Conservation (phyloP, 2,113 vertebrate species). For the Lepus timidus region DNA sequence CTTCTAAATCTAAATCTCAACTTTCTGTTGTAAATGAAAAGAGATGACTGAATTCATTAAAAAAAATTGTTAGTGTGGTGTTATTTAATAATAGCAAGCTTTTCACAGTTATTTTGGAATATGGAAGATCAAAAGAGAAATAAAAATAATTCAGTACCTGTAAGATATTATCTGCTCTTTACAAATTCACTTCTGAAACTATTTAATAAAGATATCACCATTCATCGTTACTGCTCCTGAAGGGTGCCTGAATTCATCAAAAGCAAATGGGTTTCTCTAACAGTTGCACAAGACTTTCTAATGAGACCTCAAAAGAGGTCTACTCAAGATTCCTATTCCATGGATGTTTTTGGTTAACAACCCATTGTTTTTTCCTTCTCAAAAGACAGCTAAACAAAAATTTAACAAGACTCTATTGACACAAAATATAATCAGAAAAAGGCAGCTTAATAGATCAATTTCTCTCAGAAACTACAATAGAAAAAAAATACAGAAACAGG, state of each 20-base stretch:
- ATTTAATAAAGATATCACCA: background rate
- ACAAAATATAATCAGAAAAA: conserved; percentile 41
- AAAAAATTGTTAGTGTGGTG: background rate
- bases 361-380: background rate
- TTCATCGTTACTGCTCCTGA: background rate
- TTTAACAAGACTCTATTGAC: background rate
- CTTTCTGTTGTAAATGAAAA: background rate
- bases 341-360: background rate
- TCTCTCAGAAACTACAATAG: background rate
- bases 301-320: background rate
- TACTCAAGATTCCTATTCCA: conserved; percentile 9
- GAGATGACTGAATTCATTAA: conserved; percentile 7
- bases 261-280: background rate
- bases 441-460: background rate
- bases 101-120: conserved; percentile 47
- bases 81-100: conserved; percentile 36
- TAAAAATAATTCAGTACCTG: background rate
- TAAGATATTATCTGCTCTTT: background rate
- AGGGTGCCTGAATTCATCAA: background rate
- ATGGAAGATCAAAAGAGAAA: background rate
- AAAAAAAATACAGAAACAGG: conserved; percentile 40
- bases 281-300: background rate
- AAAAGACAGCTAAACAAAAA: conserved; percentile 20
- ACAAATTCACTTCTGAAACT: background rate
- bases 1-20: conserved; percentile 65